Base-by-base conservation (phyloP, 1,140 invertebrate genomes). In the Agrypnia vestita region DNA sequence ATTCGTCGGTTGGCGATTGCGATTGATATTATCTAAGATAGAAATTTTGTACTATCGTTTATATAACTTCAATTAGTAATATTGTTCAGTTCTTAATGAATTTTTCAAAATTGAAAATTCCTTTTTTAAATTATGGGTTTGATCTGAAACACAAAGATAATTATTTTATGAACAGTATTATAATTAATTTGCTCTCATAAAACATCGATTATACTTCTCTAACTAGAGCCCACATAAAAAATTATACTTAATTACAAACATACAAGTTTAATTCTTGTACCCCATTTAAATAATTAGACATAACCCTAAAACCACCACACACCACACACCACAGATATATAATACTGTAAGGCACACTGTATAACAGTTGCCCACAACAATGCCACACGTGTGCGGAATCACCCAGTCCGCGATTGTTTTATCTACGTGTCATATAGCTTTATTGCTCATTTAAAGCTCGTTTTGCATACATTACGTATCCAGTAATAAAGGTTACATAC, bases 341-440 rank as follows among this genome's bases (percentile, higher is more conserved):
- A 51, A 64, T 6, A 43, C 11, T 13, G 4, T 13, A 64, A 12
- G 61, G 19, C 13, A 3, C 61, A 64, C 4, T 9, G 35, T 64
- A 43, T 49, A 71, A 11, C 13, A 47, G 13, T n/a, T 0, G 0
- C 43, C 43, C 67, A 47, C 43, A 9, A 13, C 13, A 19, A 49
- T 44, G 51, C 25, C 15, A 56, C 71, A 73, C 47, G 51, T 73
- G 71, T 35, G 11, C 13, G 11, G 51, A 73, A 73, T 73, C 13
- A 56, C 71, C 71, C 51, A 53, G 12, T 55, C 11, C 10, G 9
- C 25, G 53, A 53, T 73, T 73, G 71, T 55, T 73, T 35, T 67
- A 67, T 67, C 12, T 13, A 13, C 71, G 71, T 55, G 71, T 73
- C 21, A 46, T 67, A 44, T 55, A 35, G 71, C 51, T 73, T 67